phyloP scores from a whole-genome alignment of 2,888 invertebrate species.

The Encarsia formosa region DNA sequence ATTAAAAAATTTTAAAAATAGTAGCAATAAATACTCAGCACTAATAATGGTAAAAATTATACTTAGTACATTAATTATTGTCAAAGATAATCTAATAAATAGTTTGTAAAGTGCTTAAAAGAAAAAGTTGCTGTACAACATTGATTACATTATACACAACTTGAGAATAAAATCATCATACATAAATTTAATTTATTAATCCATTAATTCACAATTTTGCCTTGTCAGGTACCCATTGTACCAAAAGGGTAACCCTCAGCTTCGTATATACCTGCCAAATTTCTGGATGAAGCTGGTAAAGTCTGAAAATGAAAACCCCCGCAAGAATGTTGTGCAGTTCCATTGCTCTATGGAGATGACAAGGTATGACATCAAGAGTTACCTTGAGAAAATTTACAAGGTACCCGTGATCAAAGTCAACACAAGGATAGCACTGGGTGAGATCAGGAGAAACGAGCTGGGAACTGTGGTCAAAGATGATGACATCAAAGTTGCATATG shows the following conservation, averaged over 20 bases:
- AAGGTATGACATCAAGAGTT: conserved; percentile 81
- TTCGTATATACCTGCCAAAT: conserved; percentile 88
- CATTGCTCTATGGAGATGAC: conserved; percentile 94
- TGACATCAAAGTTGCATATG: conserved; percentile 76
- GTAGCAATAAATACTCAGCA: too few species aligned
- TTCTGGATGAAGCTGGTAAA: conserved; percentile 94
- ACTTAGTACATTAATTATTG: too few species aligned
- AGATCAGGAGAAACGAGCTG: conserved; percentile 58
- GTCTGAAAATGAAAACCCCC: conserved; percentile 64
- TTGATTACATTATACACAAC: too few species aligned
- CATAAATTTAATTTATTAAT: background rate
- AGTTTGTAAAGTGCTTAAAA: too few species aligned
- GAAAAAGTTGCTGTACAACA: too few species aligned
- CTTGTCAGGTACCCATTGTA: conserved; percentile 80
- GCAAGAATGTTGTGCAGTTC: conserved; percentile 81
- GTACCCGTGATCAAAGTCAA: conserved; percentile 74
- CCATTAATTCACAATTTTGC: background rate
- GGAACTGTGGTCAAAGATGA: conserved; percentile 76
- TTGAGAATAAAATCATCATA: too few species aligned
- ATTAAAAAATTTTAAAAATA: too few species aligned
- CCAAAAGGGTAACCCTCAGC: conserved; percentile 89
- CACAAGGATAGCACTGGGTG: conserved; percentile 70
- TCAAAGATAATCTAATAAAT: too few species aligned
- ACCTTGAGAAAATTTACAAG: conserved; percentile 92
- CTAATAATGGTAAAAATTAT: too few species aligned